These are phyloP conservation scores for Lerista edwardsae DNA, from an alignment of 2,797 vertebrate species.

Conservation along the genomic window DNA sequence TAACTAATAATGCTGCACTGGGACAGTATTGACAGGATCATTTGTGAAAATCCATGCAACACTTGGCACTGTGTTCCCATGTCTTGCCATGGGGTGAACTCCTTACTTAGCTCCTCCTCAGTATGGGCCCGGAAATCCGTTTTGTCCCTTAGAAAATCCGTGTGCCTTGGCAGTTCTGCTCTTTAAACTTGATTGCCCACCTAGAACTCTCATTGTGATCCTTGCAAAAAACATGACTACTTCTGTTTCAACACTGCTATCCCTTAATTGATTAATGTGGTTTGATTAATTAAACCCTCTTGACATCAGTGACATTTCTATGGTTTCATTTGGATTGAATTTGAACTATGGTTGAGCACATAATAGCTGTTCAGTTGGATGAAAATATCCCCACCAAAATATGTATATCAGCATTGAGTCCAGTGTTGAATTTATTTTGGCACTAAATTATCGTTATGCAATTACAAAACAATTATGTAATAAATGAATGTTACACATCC, in stretches of 20 bases:
- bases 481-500: not conserved
- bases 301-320: conserved; percentile 66
- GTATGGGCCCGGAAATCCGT: conserved; percentile 62
- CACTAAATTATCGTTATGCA: conserved; percentile 26
- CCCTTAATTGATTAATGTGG: conserved; percentile 64
- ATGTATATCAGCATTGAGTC: conserved; percentile 52
- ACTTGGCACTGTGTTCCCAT: conserved; percentile 1
- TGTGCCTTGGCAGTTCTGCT: conserved; percentile 67
- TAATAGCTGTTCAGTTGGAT: conserved; percentile 59
- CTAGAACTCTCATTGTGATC: conserved; percentile 72
- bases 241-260: conserved; percentile 55
- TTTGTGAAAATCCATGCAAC: not conserved
- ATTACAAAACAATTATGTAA: conserved; percentile 38
- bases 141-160: conserved; percentile 62
- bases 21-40: not conserved
- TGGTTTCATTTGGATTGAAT: conserved; percentile 59
- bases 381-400: conserved; percentile 46
- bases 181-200: conserved; percentile 69
- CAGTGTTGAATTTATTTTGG: conserved; percentile 42
- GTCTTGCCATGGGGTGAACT: not conserved
- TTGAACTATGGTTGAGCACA: conserved; percentile 51
- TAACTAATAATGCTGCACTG: not conserved
- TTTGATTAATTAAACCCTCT: conserved; percentile 57
- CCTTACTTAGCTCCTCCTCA: conserved; percentile 33
- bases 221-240: conserved; percentile 54